Percentiles rank a stretch among this genome's conserved stretches.
Evolutionary conservation across 2,888 invertebrate species (phyloP).

Genomic region (Heliconius cydno): DNA sequence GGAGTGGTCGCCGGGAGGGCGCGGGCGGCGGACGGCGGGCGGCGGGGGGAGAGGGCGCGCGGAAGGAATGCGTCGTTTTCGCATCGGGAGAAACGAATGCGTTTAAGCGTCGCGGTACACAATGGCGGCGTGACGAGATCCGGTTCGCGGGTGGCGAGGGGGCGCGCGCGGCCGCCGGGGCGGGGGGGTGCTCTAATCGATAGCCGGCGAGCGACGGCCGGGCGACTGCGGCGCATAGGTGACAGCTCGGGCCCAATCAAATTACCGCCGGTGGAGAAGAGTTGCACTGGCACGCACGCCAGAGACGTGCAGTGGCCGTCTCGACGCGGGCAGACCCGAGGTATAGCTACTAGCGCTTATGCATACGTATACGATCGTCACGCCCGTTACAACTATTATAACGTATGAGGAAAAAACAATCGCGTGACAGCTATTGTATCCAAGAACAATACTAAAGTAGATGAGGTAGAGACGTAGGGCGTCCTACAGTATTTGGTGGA

Average conservation of each 20-base stretch:
- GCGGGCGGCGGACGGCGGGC: conserved; percentile 51
- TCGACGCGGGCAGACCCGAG: conserved; percentile 52
- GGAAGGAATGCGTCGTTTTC: conserved; percentile 84
- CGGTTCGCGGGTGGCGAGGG: conserved; percentile 81
- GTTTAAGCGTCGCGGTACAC: conserved; percentile 84
- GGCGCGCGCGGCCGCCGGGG: conserved; percentile 69
- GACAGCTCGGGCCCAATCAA: conserved; percentile 83
- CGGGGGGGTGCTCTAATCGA: conserved; percentile 74
- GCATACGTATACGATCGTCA: neutral
- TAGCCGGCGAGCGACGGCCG: conserved; percentile 83
- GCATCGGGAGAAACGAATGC: conserved; percentile 84
- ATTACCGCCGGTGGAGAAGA: conserved; percentile 79
- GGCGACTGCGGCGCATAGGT: conserved; percentile 83
- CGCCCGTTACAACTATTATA: neutral
- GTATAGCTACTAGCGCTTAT: neutral
- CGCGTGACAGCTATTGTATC: neutral
- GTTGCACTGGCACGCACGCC: conserved; percentile 75
- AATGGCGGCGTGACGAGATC: conserved; percentile 84
- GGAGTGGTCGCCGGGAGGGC: conserved; percentile 49
- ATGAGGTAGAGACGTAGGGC: neutral
- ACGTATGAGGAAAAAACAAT: neutral
- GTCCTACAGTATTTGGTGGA: neutral
- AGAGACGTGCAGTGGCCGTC: conserved; percentile 59
- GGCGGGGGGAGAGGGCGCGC: conserved; percentile 67
- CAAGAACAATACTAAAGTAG: neutral